Base-by-base conservation (phyloP, 2,888 invertebrate genomes). In the Eristalinus sepulchralis region DNA sequence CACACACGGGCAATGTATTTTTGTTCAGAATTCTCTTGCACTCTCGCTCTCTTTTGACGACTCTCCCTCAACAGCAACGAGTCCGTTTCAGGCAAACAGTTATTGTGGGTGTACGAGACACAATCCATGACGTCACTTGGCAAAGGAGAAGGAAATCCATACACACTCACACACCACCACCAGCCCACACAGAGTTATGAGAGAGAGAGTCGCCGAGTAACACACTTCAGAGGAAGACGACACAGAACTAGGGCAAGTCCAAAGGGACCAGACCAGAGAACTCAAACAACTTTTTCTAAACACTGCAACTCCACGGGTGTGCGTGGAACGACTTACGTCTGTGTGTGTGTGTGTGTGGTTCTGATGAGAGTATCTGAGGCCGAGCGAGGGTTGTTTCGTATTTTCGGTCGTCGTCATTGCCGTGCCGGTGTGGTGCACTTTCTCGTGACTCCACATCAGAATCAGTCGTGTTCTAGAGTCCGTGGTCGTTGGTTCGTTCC, bases 391-490 rank as follows among this genome's bases (percentile, higher is more conserved):
- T 85, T 66, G 83, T 73, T 86, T 86, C 53, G 53, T 63, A 39
- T 73, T 71, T 64, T 63, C 2, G 47, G 47, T 2, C 39, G n/a
- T n/a, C n/a, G 39, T n/a, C 39, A n/a, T 6, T n/a, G 57, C 24
- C 55, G 55, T 72, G 70, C 84, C 84, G 84, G 84, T 81, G 82
- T 60, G 72, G 63, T 82, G 86, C 78, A 86, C 73, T 86, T 73
- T 47, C 47, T 20, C 57, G 60, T 77, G 60, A 71, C 70, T 53
- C 79, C 73, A 76, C 83, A 66, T 22, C 66, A 64, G 39, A 87
- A 83, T 87, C 87, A 87, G 87, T 87, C 76, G 87, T 83, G 64
- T 87, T 87, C 87, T 83, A 72, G 83, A 83, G 79, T 59, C 63
- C 71, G 75, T 87, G 67, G 83, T 10, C 66, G 66, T 68, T 76